A percentile compares a stretch with the other conserved stretches of the same genome.
phyloP scores from a whole-genome alignment of 23 tunicate genomes.

The Trididemnum miniatum region DNA sequence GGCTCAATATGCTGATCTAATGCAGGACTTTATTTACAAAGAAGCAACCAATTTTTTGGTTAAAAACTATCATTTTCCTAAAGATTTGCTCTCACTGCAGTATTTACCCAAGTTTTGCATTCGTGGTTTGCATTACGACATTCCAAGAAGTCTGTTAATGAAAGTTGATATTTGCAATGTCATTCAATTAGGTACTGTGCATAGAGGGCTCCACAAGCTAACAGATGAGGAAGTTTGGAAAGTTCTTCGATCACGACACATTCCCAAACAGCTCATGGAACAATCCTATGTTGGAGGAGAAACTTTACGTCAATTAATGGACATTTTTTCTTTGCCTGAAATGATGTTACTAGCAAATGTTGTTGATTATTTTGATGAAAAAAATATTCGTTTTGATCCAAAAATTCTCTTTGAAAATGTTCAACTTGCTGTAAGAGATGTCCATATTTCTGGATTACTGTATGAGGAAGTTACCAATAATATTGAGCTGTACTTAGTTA shows the following conservation, averaged over 20 bases:
- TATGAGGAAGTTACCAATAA: slow-evolving; percentile 59
- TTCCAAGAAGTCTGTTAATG: slow-evolving; percentile 82
- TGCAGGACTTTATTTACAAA: slow-evolving; percentile 92
- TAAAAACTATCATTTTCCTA: slow-evolving; percentile 74
- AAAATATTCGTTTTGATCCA: slow-evolving; percentile 71
- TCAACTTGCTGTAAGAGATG: slow-evolving; percentile 60
- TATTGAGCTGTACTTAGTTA: slow-evolving; percentile 58
- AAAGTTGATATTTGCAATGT: slow-evolving; percentile 87
- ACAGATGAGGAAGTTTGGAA: slow-evolving; percentile 45
- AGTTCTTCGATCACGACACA: slow-evolving; percentile 64
- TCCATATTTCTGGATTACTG: slow-evolving; percentile 64
- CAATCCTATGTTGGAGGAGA: slow-evolving; percentile 75
- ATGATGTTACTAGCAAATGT: slow-evolving; percentile 93
- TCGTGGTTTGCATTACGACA: slow-evolving; percentile 93
- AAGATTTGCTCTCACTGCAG: slow-evolving; percentile 24
- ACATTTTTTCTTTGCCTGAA: slow-evolving; percentile 90
- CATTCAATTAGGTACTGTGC: slow-evolving; percentile 79
- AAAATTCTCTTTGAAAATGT: slow-evolving; percentile 71
- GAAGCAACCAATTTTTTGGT: slow-evolving; percentile 55
- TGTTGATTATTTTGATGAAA: slow-evolving; percentile 56
- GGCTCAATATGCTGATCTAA: slow-evolving; percentile 85
- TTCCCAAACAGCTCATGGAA: slow-evolving; percentile 75
- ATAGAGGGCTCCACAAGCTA: slow-evolving; percentile 49
- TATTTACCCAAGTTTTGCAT: slow-evolving; percentile 87
- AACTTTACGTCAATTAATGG: slow-evolving; percentile 72